A percentile compares a stretch with the other conserved stretches of the same genome.
phyloP scores from a whole-genome alignment of 1,140 invertebrate species.

The Phenacoccus solenopsis region DNA sequence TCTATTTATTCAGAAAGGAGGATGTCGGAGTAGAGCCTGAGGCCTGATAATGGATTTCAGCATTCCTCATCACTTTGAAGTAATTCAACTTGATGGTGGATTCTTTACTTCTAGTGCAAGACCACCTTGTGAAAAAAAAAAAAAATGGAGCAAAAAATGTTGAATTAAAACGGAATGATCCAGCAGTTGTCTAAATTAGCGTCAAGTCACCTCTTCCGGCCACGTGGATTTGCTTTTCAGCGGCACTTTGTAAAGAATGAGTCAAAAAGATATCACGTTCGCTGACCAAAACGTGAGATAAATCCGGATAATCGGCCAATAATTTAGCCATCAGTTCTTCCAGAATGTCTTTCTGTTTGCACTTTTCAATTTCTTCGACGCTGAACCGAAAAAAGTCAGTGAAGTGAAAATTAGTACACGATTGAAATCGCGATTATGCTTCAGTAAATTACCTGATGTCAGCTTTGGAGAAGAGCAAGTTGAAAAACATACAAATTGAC shows the following conservation, averaged over 20 bases:
- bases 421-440: not conserved
- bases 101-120: no score
- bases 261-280: slow-evolving; percentile 87
- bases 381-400: slow-evolving; percentile 9
- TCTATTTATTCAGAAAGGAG: no score
- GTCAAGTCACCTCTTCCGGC: not conserved
- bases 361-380: slow-evolving; percentile 65
- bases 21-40: no score
- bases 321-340: slow-evolving; percentile 84
- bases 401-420: no score
- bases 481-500: slow-evolving; percentile 70
- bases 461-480: slow-evolving; percentile 61
- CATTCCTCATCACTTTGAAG: no score
- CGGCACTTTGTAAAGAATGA: slow-evolving; percentile 69
- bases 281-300: slow-evolving; percentile 81
- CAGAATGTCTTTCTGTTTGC: slow-evolving; percentile 79
- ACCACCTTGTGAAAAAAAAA: no score
- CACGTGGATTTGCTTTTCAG: slow-evolving; percentile 27
- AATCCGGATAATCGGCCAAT: slow-evolving; percentile 78
- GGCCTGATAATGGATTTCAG: no score
- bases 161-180: no score
- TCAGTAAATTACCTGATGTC: slow-evolving; percentile 51
- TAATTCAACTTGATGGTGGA: no score
- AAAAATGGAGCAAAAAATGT: no score
- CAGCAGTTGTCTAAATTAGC: no score